phyloP scores from a whole-genome alignment of 2,113 vertebrate genomes.

The Heterotis niloticus region DNA sequence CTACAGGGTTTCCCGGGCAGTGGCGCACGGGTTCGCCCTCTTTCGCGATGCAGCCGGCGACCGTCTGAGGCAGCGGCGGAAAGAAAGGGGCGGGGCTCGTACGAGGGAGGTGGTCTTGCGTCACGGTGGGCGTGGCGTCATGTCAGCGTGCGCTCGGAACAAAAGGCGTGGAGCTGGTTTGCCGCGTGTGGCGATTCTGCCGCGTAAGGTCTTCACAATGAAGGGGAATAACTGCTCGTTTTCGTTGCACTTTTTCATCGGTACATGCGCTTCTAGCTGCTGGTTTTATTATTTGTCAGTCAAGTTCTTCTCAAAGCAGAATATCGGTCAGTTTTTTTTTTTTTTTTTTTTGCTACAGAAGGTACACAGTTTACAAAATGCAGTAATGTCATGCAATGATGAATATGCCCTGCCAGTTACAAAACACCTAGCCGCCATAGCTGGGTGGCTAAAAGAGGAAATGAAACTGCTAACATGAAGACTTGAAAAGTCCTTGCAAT shows the following conservation, averaged over 20 bases:
- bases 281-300: too few species aligned
- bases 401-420: too few species aligned
- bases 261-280: too few species aligned
- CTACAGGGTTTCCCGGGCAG: conserved; percentile 53
- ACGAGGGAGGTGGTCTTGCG: conserved; percentile 42
- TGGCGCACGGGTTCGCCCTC: conserved; percentile 43
- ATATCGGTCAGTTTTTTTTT: too few species aligned
- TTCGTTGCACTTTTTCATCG: background rate
- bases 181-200: background rate
- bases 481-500: too few species aligned
- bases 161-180: background rate
- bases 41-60: conserved; percentile 35
- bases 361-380: too few species aligned
- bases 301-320: too few species aligned
- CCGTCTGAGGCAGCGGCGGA: conserved; percentile 39
- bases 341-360: too few species aligned
- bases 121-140: background rate
- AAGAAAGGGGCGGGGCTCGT: conserved; percentile 47
- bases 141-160: background rate
- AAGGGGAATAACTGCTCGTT: background rate
- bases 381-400: too few species aligned
- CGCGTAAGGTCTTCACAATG: background rate
- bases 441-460: too few species aligned
- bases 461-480: too few species aligned
- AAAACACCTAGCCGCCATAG: too few species aligned